Evolutionary conservation across 2,797 vertebrate genomes (phyloP), one percentile per base, ranked within the genome.

Genomic region (Chrysolophus pictus): DNA sequence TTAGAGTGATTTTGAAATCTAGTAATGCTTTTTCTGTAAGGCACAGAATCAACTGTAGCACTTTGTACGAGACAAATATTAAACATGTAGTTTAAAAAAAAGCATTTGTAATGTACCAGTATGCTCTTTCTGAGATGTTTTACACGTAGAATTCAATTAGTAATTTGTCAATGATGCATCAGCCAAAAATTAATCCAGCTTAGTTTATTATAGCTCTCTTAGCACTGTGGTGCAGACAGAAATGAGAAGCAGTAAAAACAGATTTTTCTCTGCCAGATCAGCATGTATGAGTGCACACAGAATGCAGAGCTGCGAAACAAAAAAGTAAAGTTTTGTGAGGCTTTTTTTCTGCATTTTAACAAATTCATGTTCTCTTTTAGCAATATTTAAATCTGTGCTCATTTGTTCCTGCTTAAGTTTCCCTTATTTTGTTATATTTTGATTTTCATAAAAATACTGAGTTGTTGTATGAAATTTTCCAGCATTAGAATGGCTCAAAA

Each of bases 191-290:
- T 44, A 86, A 84, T 86, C 35, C 14, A 28, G n/a, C 46, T 85
- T 35, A 70, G 65, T 70, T 69, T 89, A 11, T 65, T 46, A 12
- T 58, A 39, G 35, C 12, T 93, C 16, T 90, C 76, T 3, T 74
- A 68, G n/a, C 17, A 37, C 24, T 68, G 3, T 9, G 56, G 17
- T 42, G 23, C 0, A 1, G 15, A 14, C 24, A 42, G 56, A 80
- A 86, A 58, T 91, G 80, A 78, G 93, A 93, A 75, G 28, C 59
- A 68, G 23, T 64, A 55, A 83, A 82, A 86, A 93, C n/a, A 58
- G 31, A 81, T 88, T 90, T 90, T 81, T 89, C 49, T 39, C 42
- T 88, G 65, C 37, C 14, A 9, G 68, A 62, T 93, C 78, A 93
- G 72, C 65, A 4, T 79, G 15, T 64, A 1, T 58, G 59, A 71